Base-by-base conservation (phyloP, 2,113 vertebrate genomes). In the Tylochromis polylepis region DNA sequence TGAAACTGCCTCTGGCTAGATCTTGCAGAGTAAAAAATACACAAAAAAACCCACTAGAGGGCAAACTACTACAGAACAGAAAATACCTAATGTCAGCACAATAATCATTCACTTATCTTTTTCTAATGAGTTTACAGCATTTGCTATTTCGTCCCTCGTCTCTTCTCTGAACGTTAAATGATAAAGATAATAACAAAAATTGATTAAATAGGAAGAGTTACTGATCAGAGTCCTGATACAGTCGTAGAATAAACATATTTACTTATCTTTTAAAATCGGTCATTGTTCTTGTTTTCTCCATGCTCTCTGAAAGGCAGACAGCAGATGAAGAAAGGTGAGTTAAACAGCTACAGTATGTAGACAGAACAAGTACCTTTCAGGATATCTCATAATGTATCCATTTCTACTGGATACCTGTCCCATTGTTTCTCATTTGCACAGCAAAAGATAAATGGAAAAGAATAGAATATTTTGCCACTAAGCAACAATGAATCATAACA, bases 111-210 rank as follows among this genome's bases (percentile, higher is more conserved):
- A 65, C 6, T 12, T 65, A 36, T 65, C 10, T 65, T 65, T 65
- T 65, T 65, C 18, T 65, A 36, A 62, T 3, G 2, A 62, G 59
- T 62, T 62, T 36, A 36, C 59, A 36, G 18, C 31, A 36, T 36
- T 36, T 65, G 3, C 60, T 65, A n/a, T 36, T 65, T 65, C 2
- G 1, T 65, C 31, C 59, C 0, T 62, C 1, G 0, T 65, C 18
- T 65, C 60, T 65, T 65, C 60, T 0, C 60, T 36, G 18, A 65
- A 12, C 36, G 18, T 8, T 36, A 62, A 60, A 49, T 2, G 7
- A 36, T n/a, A n/a, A 62, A 62, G 1, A 62, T 8, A 62, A n/a
- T 36, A n/a, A 36, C 18, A 62, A 36, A 62, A 62, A 34, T 6
- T 4, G 1, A 62, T n/a, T n/a, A 62, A n/a, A 36, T 7, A 62